Evolutionary conservation across 2,113 vertebrate genomes (phyloP).

Genomic region (Grallaria varia): DNA sequence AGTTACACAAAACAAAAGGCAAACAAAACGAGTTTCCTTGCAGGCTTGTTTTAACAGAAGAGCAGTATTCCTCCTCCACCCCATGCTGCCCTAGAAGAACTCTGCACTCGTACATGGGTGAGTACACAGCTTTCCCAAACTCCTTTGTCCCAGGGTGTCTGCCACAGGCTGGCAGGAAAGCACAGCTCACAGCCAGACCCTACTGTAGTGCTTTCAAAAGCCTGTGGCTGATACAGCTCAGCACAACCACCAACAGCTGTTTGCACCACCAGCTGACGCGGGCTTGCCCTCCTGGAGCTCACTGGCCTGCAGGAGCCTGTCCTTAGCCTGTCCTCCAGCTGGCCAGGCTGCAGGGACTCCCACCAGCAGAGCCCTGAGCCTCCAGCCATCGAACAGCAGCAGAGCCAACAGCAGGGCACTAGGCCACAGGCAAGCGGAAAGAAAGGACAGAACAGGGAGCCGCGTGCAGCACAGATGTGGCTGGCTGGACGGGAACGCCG

Average conservation of each 20-base stretch:
- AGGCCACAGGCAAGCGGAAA: neutral
- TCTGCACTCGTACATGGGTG: neutral
- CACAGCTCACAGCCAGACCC: neutral
- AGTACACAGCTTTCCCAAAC: neutral
- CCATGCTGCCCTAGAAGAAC: neutral
- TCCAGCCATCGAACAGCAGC: neutral
- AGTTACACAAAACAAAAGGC: neutral
- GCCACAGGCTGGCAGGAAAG: neutral
- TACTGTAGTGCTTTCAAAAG: neutral
- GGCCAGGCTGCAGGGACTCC: neutral
- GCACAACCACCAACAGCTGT: neutral
- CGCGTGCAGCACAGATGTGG: accelerated
- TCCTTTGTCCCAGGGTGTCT: neutral
- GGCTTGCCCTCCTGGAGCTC: neutral
- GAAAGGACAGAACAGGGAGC: neutral
- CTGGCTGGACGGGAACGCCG: neutral
- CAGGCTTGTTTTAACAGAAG: neutral
- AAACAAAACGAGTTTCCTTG: neutral
- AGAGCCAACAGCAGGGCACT: neutral
- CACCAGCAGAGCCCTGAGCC: neutral
- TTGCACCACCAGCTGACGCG: neutral
- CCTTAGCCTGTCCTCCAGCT: neutral
- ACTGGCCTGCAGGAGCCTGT: neutral
- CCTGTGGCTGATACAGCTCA: neutral
- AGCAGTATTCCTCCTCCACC: neutral